A percentile compares a stretch with the other conserved stretches of the same genome.
phyloP scores from a whole-genome alignment of 2,797 vertebrate genomes.

The Allobates femoralis region DNA sequence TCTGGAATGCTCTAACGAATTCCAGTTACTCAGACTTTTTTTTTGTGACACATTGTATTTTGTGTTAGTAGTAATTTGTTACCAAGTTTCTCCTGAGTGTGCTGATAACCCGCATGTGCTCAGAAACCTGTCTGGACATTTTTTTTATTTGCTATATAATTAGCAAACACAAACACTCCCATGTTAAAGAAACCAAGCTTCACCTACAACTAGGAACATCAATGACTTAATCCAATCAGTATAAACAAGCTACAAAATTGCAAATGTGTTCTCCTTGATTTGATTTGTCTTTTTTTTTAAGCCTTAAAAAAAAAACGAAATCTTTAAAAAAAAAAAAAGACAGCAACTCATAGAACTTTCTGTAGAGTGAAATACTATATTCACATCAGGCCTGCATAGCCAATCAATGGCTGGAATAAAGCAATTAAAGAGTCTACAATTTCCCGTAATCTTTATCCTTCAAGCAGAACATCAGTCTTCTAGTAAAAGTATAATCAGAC shows the following conservation, averaged over 20 bases:
- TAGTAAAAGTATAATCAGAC: slow-evolving; percentile 16
- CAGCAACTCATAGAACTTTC: slow-evolving; percentile 23
- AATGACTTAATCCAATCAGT: not conserved
- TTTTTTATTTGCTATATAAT: not conserved
- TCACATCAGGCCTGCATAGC: slow-evolving; percentile 22
- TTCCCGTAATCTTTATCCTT: slow-evolving; percentile 32
- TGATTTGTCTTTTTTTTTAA: not conserved
- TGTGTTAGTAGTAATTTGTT: too few species aligned
- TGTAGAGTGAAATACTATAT: not conserved
- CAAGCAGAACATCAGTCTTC: slow-evolving; percentile 11
- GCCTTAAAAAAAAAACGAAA: not conserved
- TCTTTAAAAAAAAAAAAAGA: not conserved
- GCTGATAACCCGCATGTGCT: too few species aligned
- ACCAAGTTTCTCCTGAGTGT: too few species aligned
- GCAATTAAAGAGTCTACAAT: slow-evolving; percentile 46
- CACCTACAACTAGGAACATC: not conserved
- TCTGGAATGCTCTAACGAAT: too few species aligned
- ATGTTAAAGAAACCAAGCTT: not conserved
- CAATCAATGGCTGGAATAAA: slow-evolving; percentile 53
- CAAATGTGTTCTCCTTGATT: not conserved
- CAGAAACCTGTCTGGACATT: too few species aligned
- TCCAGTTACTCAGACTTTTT: too few species aligned
- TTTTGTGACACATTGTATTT: too few species aligned
- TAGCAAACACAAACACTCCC: too few species aligned
- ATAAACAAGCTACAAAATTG: not conserved